Conservation (phyloP, 1,140 invertebrate species). For the Pseudomyrmex concolor region DNA sequence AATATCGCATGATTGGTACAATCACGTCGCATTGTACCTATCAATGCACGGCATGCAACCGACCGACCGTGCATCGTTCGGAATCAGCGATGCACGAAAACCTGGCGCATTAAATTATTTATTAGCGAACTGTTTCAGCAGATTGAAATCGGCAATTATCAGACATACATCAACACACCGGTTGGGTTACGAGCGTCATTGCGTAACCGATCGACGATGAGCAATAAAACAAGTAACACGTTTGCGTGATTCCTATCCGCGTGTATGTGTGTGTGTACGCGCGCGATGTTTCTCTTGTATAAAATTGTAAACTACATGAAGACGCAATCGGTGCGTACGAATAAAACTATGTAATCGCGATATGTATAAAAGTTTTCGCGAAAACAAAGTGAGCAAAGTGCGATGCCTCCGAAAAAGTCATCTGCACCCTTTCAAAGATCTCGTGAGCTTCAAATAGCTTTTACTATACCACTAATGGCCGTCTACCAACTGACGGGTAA, state of each 20-base stretch:
- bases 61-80: conserved; percentile 59
- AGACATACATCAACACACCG: conserved; percentile 20
- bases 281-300: neutral
- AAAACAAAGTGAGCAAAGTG: conserved; percentile 67
- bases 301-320: conserved; percentile 4
- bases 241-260: neutral
- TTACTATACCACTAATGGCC: conserved; percentile 81
- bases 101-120: conserved; percentile 53
- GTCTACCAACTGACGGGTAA: conserved; percentile 74
- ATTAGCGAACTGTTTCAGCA: conserved; percentile 55
- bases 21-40: conserved; percentile 78
- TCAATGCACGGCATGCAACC: conserved; percentile 80
- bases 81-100: conserved; percentile 65
- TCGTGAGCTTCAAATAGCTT: conserved; percentile 81
- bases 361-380: neutral
- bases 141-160: conserved; percentile 66
- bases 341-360: neutral
- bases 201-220: conserved; percentile 38
- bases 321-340: no score
- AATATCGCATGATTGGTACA: conserved; percentile 83
- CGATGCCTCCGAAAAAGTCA: conserved; percentile 75
- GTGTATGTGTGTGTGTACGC: neutral
- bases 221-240: conserved; percentile 22
- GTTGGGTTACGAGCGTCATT: conserved; percentile 22
- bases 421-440: conserved; percentile 75